Percentiles rank a stretch among this genome's conserved stretches.
phyloP scores from a whole-genome alignment of 2,113 vertebrate species.

The Macquaria ambigua region DNA sequence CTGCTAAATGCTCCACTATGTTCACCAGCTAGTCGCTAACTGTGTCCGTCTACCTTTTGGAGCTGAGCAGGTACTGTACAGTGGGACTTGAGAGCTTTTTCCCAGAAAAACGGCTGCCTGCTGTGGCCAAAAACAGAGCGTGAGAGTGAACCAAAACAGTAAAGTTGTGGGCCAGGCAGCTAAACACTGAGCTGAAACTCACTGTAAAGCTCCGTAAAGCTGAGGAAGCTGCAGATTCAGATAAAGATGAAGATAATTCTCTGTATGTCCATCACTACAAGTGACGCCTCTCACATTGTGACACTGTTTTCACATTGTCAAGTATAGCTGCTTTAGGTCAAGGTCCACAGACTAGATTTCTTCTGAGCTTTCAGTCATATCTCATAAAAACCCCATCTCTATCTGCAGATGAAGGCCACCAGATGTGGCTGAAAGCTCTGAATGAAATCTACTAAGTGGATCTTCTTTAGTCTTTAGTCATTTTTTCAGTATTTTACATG shows the following conservation, averaged over 20 bases:
- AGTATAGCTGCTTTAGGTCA: background rate
- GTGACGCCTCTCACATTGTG: background rate
- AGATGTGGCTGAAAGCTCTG: too few species aligned
- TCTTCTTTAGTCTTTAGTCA: too few species aligned
- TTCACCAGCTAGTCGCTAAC: background rate
- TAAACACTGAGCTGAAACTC: background rate
- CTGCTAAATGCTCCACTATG: background rate
- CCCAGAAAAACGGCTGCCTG: background rate
- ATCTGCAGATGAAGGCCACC: background rate
- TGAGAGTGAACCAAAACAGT: background rate
- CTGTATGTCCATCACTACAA: background rate
- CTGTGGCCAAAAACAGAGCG: background rate
- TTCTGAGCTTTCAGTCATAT: background rate
- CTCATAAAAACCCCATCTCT: background rate
- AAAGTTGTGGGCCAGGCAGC: background rate
- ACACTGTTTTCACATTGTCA: too few species aligned
- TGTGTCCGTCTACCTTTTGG: background rate
- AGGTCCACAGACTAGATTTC: background rate
- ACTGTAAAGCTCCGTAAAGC: background rate
- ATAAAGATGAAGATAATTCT: too few species aligned
- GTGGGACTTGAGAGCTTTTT: background rate
- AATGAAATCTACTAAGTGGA: too few species aligned
- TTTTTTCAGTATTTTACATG: too few species aligned
- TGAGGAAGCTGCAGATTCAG: background rate
- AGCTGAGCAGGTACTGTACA: background rate